Evolutionary conservation across 2,113 vertebrate genomes (phyloP), one percentile per base, ranked within the genome.

Genomic region (Lepisosteus osseus): DNA sequence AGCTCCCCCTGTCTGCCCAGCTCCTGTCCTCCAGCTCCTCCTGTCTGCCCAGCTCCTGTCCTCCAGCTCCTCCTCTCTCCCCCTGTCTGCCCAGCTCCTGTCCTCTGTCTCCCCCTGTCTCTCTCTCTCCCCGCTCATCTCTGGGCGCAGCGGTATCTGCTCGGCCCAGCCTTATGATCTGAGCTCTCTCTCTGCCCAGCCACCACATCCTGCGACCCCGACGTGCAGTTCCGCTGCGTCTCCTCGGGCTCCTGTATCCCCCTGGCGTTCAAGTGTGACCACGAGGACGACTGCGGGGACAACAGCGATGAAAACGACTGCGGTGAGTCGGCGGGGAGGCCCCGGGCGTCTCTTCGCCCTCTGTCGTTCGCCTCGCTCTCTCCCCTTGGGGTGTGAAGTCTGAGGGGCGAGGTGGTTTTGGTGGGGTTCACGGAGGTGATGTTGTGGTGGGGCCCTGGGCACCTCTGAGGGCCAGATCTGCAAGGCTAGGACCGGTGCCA

Each of bases 201-300:
- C 42, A 97, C 96, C 2, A 97, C 96, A 0, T 73, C 92, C 5
- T 98, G 97, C 0, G 97, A 98, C 42, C 59, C 89, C 0, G 90
- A 95, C 55, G 95, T 94, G 57, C 96, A 99, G 86, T 98, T 99
- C 78, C 95, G 94, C 73, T 99, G 97, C 79, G 86, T 94, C 65
- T 90, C 90, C 69, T 98, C 96, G 0, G 96, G 97, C 41, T 96
- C 96, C 72, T 99, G 97, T 76, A 95, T 99, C 81, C 97, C 96
- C 0, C 86, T 96, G 47, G 96, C 96, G 71, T 99, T 98, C 80
- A 98, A 96, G n/a, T 99, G 97, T 47, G 97, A 99, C 87, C 94
- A 95, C 0, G 97, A 99, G 74, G 96, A 99, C 0, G 97, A 99
- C 86, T 99, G 97, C 7, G 97, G 97, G 0, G 97, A 99, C 81